Evolutionary conservation across 2,888 invertebrate species (phyloP).

Genomic region (Tridacna crocea): DNA sequence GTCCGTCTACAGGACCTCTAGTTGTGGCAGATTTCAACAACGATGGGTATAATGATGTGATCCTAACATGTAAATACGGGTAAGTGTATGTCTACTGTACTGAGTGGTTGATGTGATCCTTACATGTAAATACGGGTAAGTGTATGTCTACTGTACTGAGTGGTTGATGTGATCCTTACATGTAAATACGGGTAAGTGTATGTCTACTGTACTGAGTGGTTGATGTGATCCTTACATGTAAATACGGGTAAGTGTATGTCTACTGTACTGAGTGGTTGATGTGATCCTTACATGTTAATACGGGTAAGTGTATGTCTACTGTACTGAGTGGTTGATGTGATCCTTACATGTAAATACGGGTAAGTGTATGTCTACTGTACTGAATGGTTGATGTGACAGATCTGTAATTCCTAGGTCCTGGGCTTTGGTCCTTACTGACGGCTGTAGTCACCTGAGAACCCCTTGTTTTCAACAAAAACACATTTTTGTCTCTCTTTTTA

Average conservation of each 20-base stretch:
- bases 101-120: conserved; percentile 80
- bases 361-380: conserved; percentile 63
- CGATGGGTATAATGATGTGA: conserved; percentile 80
- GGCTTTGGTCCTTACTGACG: no score
- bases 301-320: conserved; percentile 70
- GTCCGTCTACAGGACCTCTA: conserved; percentile 77
- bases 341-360: conserved; percentile 81
- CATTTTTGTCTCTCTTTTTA: no score
- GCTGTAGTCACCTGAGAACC: no score
- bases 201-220: conserved; percentile 70
- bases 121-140: conserved; percentile 80
- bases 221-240: conserved; percentile 80
- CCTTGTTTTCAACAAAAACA: no score
- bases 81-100: conserved; percentile 63
- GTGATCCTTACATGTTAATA: conserved; percentile 79
- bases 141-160: conserved; percentile 65
- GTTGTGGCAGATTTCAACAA: conserved; percentile 81
- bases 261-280: conserved; percentile 76
- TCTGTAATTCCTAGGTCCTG: no score
- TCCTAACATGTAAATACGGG: conserved; percentile 81
- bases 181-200: conserved; percentile 80
- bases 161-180: conserved; percentile 79
- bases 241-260: conserved; percentile 74
- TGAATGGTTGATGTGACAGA: conserved; percentile 76
- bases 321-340: conserved; percentile 79